Conservation (phyloP, 2,113 vertebrate genomes). For the Callospermophilus lateralis region DNA sequence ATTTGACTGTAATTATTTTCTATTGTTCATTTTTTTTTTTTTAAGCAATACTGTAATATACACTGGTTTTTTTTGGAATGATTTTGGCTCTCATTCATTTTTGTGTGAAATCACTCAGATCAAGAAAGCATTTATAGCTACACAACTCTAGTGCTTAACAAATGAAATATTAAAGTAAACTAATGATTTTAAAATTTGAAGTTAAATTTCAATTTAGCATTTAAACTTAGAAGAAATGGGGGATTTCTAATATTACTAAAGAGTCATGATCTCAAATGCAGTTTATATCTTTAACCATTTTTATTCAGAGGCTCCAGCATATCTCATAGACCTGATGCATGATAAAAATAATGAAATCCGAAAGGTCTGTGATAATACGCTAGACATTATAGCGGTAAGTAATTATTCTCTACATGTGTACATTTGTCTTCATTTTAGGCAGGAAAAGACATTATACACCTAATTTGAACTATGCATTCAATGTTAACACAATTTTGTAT, state of each 20-base stretch:
- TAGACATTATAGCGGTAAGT: slow-evolving; percentile 98
- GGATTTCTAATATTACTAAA: not conserved
- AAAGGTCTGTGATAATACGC: slow-evolving; percentile 98
- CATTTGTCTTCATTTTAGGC: not conserved
- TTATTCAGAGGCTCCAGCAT: slow-evolving; percentile 95
- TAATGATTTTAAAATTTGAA: slow-evolving; percentile 54
- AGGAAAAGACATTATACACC: not conserved
- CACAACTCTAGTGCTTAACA: not conserved
- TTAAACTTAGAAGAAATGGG: slow-evolving; percentile 23
- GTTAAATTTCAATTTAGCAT: slow-evolving; percentile 39
- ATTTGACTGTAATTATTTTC: not conserved
- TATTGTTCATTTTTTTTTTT: slow-evolving; percentile 14
- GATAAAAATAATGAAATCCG: slow-evolving; percentile 97
- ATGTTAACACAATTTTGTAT: not conserved
- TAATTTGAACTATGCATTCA: not conserved
- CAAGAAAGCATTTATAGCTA: not conserved
- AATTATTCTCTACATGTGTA: not conserved
- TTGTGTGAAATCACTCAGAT: slow-evolving; percentile 1
- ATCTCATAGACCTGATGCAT: slow-evolving; percentile 98
- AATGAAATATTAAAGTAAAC: not conserved
- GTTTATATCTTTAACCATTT: slow-evolving; percentile 87
- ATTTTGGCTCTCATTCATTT: not conserved
- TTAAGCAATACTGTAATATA: no score
- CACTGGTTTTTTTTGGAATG: no score
- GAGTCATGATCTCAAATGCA: not conserved